Evolutionary conservation across 2,888 invertebrate species (phyloP).

Genomic region (Eueremaeus valkanovi): DNA sequence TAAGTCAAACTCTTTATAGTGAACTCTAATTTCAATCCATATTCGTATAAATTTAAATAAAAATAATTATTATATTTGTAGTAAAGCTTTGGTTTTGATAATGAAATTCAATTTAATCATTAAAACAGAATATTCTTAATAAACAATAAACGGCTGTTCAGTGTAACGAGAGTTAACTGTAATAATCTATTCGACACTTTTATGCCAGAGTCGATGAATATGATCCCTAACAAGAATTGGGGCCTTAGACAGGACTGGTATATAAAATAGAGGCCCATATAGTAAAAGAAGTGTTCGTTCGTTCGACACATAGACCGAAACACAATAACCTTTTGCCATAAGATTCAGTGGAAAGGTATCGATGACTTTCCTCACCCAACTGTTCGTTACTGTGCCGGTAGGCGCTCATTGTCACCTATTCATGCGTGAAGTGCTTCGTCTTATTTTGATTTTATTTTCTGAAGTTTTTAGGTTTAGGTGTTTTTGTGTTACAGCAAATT

Average conservation of each 20-base stretch:
- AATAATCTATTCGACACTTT: neutral
- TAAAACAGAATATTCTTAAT: too few species aligned
- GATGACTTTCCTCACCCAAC: slow-evolving; percentile 19
- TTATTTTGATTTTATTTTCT: neutral
- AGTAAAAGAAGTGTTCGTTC: too few species aligned
- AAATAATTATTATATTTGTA: too few species aligned
- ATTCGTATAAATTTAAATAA: too few species aligned
- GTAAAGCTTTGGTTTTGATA: too few species aligned
- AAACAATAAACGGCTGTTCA: too few species aligned
- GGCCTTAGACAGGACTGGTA: neutral
- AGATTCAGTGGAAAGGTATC: neutral
- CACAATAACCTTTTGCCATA: neutral
- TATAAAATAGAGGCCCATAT: neutral
- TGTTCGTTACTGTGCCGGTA: neutral
- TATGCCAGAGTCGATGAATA: too few species aligned
- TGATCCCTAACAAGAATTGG: neutral
- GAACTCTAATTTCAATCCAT: neutral
- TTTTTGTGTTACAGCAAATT: neutral
- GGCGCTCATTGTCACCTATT: neutral
- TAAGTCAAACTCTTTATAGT: too few species aligned
- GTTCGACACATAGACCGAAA: neutral
- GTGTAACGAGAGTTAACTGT: neutral
- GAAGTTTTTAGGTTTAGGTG: neutral
- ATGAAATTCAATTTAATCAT: too few species aligned
- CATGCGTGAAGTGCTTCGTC: slow-evolving; percentile 22